These are phyloP conservation scores for Sarcophaga carnaria DNA, from an alignment of 2,888 invertebrate genomes.

Conservation along the genomic window DNA sequence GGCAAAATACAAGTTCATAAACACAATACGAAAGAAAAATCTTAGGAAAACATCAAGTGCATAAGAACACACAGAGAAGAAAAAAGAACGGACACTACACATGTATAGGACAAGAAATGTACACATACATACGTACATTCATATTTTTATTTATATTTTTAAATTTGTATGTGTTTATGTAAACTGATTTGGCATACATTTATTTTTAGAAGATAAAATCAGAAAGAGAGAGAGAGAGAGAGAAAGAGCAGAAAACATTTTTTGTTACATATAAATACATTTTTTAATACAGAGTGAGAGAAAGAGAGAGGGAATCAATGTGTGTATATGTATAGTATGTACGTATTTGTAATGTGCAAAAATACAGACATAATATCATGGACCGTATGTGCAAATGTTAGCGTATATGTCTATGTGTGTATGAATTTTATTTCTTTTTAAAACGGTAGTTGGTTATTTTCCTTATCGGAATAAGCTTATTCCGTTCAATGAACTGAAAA, in stretches of 20 bases:
- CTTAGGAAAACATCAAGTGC: slow-evolving; percentile 18
- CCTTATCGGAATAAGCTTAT: slow-evolving; percentile 80
- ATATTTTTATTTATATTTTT: neutral
- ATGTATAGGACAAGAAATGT: neutral
- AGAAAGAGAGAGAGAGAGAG: slow-evolving; percentile 5
- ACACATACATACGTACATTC: neutral
- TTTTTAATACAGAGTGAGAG: too few relatives aligned
- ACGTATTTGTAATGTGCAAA: too few relatives aligned
- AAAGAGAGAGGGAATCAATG: too few relatives aligned
- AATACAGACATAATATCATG: too few relatives aligned
- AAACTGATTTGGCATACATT: slow-evolving; percentile 39
- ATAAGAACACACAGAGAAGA: neutral
- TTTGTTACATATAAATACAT: neutral
- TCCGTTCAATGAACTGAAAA: slow-evolving; percentile 80
- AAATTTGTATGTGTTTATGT: slow-evolving; percentile 21
- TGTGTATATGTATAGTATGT: too few relatives aligned
- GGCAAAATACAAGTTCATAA: neutral
- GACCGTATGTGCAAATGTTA: neutral
- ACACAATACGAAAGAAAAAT: neutral
- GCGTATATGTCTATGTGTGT: slow-evolving; percentile 34
- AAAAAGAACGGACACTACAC: neutral
- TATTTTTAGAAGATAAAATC: neutral
- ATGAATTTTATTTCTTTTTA: slow-evolving; percentile 57
- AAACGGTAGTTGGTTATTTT: slow-evolving; percentile 62
- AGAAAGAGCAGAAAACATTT: neutral